Conservation (phyloP, 2,888 invertebrate genomes). For the Drosophila hamatofila region DNA sequence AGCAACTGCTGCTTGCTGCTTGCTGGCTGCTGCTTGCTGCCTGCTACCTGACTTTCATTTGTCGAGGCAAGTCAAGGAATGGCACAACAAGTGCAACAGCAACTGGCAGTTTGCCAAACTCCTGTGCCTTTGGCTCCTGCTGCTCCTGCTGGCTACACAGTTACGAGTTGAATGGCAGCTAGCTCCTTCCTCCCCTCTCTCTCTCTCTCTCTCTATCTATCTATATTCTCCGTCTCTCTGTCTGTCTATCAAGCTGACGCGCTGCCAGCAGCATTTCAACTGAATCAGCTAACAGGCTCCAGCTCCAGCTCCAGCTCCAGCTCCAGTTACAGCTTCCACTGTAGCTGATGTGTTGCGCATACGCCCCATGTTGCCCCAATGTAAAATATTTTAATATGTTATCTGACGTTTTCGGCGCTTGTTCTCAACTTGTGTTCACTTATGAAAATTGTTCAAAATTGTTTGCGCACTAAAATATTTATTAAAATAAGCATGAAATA, state of each 20-base stretch:
- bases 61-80: slow-evolving; percentile 36
- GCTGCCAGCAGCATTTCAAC: slow-evolving; percentile 58
- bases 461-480: slow-evolving; percentile 71
- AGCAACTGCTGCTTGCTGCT: background rate
- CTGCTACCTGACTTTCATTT: slow-evolving; percentile 54
- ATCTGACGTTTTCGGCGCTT: slow-evolving; percentile 55
- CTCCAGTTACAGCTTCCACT: background rate
- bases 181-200: slow-evolving; percentile 5
- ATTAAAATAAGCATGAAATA: slow-evolving; percentile 58
- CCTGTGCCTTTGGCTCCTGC: background rate
- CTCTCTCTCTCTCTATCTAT: background rate
- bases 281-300: slow-evolving; percentile 30
- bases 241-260: slow-evolving; percentile 63
- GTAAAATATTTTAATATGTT: slow-evolving; percentile 69
- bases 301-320: slow-evolving; percentile 2
- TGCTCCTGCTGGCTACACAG: slow-evolving; percentile 15
- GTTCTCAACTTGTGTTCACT: slow-evolving; percentile 62
- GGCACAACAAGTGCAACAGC: slow-evolving; percentile 39
- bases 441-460: slow-evolving; percentile 72
- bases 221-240: background rate
- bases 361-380: slow-evolving; percentile 34
- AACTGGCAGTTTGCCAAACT: slow-evolving; percentile 49
- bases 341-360: slow-evolving; percentile 40
- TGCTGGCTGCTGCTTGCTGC: slow-evolving; percentile 34
- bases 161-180: slow-evolving; percentile 21